Evolutionary conservation across 2,888 invertebrate species (phyloP).

Genomic region (Prostheceraeus crozeri): DNA sequence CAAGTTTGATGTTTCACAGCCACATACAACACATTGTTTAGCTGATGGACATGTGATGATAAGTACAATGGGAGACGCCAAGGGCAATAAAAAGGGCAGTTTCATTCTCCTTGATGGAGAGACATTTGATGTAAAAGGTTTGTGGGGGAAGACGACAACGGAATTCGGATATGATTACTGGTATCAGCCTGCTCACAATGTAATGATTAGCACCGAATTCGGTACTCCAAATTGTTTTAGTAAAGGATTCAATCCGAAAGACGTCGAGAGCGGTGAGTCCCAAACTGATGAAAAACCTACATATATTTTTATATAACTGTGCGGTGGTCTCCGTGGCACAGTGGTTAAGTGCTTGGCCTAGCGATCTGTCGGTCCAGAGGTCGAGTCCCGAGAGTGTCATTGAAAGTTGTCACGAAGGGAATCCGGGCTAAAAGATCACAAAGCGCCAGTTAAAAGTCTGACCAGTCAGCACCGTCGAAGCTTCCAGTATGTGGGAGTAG

Average conservation of each 20-base stretch:
- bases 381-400: too few relatives aligned
- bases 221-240: constrained; percentile 75
- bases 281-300: neutral
- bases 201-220: constrained; percentile 86
- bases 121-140: constrained; percentile 66
- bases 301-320: too few relatives aligned
- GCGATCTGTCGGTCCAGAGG: too few relatives aligned
- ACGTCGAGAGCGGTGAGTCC: constrained; percentile 57
- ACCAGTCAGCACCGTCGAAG: too few relatives aligned
- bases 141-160: constrained; percentile 52
- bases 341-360: too few relatives aligned
- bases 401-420: too few relatives aligned
- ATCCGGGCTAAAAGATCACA: too few relatives aligned
- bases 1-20: constrained; percentile 68
- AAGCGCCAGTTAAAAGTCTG: too few relatives aligned
- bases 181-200: constrained; percentile 88
- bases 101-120: constrained; percentile 78
- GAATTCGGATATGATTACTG: constrained; percentile 83
- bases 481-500: too few relatives aligned
- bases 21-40: constrained; percentile 87
- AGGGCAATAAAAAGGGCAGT: constrained; percentile 72
- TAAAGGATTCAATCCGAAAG: constrained; percentile 61
- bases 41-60: constrained; percentile 88
- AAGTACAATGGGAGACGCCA: constrained; percentile 78
- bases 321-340: too few relatives aligned